Evolutionary conservation across 2,797 vertebrate species (phyloP).

Genomic region (Brachymystax lenok): DNA sequence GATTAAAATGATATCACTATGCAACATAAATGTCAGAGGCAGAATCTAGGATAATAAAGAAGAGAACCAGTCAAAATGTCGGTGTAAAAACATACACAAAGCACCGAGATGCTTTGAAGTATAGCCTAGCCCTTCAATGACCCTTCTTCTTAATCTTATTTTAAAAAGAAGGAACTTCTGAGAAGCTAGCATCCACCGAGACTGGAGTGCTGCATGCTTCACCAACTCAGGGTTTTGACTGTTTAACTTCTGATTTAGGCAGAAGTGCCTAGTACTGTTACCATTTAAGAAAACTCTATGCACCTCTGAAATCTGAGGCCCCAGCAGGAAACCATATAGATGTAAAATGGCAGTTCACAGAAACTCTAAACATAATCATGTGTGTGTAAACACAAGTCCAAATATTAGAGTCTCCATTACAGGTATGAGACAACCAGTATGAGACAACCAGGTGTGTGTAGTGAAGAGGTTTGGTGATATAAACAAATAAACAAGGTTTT

Average conservation of each 20-base stretch:
- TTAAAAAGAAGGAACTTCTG: conserved; percentile 57
- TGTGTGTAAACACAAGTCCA: conserved; percentile 10
- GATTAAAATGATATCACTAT: not conserved
- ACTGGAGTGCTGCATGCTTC: conserved; percentile 41
- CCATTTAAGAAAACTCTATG: conserved; percentile 24
- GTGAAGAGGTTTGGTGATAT: conserved; percentile 17
- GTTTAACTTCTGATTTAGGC: conserved; percentile 56
- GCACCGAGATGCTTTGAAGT: conserved; percentile 11
- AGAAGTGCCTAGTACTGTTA: conserved; percentile 16
- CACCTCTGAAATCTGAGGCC: conserved; percentile 36
- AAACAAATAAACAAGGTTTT: too few species aligned
- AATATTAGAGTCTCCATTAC: not conserved
- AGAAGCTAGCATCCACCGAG: conserved; percentile 33
- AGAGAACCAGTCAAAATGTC: not conserved
- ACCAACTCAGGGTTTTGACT: conserved; percentile 37
- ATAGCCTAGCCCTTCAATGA: conserved; percentile 32
- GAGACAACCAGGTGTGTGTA: not conserved
- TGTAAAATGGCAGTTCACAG: conserved; percentile 3
- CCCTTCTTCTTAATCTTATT: conserved; percentile 48
- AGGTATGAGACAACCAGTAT: conserved; percentile 7
- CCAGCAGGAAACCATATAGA: not conserved
- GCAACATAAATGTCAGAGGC: not conserved
- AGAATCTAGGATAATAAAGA: not conserved
- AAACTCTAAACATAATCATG: not conserved
- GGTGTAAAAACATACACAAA: not conserved